A percentile compares a stretch with the other conserved stretches of the same genome.
Evolutionary conservation across 2,797 vertebrate species (phyloP).

Genomic region (Alcedo quadribrachys): DNA sequence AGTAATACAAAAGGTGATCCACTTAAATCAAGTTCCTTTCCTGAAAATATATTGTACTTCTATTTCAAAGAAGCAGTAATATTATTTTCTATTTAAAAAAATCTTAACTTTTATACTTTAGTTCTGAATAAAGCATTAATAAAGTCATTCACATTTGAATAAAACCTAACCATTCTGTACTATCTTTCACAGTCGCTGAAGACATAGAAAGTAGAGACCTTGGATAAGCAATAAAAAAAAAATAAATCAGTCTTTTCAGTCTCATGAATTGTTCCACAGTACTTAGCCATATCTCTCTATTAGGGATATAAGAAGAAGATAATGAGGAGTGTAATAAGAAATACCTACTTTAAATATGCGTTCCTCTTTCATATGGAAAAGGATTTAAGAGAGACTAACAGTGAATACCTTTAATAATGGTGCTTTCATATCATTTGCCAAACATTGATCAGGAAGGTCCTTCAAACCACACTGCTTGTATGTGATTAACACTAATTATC

Average conservation of each 20-base stretch:
- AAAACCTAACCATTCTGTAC: background rate
- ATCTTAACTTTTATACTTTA: background rate
- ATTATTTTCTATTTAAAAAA: background rate
- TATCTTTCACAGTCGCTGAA: background rate
- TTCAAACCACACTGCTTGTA: background rate
- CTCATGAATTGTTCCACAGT: background rate
- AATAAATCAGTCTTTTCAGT: background rate
- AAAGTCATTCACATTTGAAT: background rate
- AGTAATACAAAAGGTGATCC: background rate
- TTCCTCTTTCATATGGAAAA: background rate
- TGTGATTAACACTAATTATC: conserved; percentile 32
- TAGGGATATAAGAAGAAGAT: background rate
- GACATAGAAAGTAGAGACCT: background rate
- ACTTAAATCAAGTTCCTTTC: background rate
- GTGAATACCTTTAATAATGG: background rate
- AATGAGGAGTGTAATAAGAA: background rate
- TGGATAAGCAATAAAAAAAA: background rate
- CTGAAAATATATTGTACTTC: background rate
- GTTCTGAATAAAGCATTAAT: background rate
- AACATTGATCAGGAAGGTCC: background rate
- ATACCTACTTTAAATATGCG: background rate
- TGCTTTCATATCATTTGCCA: background rate
- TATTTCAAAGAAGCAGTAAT: background rate
- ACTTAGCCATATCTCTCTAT: background rate
- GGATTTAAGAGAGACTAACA: background rate